These are phyloP conservation scores for Nemoura dubitans DNA, from an alignment of 2,888 invertebrate genomes.

Conservation along the genomic window DNA sequence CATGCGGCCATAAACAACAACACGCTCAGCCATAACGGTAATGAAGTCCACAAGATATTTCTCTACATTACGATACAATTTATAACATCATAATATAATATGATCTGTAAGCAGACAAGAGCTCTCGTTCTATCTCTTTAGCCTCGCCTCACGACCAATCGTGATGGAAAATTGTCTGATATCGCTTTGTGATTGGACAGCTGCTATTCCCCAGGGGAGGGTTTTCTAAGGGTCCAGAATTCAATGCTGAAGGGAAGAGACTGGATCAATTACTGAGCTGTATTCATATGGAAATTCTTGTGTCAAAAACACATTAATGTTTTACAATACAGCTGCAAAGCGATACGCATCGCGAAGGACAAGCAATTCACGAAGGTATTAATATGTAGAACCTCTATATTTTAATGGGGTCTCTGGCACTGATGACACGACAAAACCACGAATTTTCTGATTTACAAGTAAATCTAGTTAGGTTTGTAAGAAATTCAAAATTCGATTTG, in stretches of 20 bases:
- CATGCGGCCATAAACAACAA: background rate
- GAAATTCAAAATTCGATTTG: no score
- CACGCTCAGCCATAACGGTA: background rate
- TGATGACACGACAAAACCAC: no score
- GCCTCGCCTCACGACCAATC: conserved; percentile 30
- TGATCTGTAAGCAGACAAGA: background rate
- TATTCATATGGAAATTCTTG: conserved; percentile 31
- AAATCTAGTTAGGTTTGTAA: no score
- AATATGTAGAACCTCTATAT: no score
- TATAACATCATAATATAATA: background rate
- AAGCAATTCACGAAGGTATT: no score
- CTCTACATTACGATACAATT: background rate
- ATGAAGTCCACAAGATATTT: background rate
- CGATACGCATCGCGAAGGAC: no score
- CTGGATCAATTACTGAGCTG: conserved; percentile 32
- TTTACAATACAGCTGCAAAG: background rate
- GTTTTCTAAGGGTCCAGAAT: conserved; percentile 23
- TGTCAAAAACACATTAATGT: conserved; percentile 30
- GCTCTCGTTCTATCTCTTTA: background rate
- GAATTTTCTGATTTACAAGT: no score
- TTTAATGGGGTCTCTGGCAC: no score
- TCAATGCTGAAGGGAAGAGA: background rate
- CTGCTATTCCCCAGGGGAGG: conserved; percentile 16
- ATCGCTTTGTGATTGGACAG: conserved; percentile 19
- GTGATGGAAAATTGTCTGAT: background rate